Evolutionary conservation across 2,888 invertebrate species (phyloP).

Genomic region (Drosophila recens): DNA sequence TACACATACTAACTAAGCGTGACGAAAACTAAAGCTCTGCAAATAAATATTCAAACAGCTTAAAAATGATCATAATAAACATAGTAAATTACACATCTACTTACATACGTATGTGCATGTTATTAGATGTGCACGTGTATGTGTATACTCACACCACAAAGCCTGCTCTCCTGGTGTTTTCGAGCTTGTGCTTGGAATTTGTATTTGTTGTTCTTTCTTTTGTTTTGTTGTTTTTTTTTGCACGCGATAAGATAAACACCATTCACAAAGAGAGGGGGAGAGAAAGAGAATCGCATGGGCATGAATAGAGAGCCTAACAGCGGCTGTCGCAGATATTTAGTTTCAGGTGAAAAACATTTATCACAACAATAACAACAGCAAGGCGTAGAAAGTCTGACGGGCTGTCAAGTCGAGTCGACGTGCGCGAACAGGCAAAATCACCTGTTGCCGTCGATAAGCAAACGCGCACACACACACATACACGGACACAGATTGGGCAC

Average conservation of each 20-base stretch:
- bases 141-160: constrained; percentile 30
- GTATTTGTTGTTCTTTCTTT: constrained; percentile 8
- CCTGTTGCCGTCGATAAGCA: constrained; percentile 58
- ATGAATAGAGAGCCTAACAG: constrained; percentile 22
- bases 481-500: constrained; percentile 29
- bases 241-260: constrained; percentile 64
- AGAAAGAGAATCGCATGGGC: constrained; percentile 12
- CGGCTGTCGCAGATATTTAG: constrained; percentile 28
- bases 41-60: constrained; percentile 21
- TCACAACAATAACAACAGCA: constrained; percentile 60
- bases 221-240: constrained; percentile 37
- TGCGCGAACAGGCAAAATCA: constrained; percentile 64
- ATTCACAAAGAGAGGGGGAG: constrained; percentile 22
- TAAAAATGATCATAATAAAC: constrained; percentile 12
- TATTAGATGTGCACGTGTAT: not conserved
- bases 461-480: constrained; percentile 6
- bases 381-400: constrained; percentile 53
- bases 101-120: not conserved
- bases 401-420: constrained; percentile 42
- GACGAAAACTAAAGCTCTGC: constrained; percentile 16
- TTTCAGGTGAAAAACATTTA: constrained; percentile 63
- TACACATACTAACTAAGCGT: not conserved
- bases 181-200: constrained; percentile 35
- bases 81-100: not conserved
- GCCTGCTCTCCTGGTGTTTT: constrained; percentile 23